phyloP scores from a whole-genome alignment of 2,888 invertebrate genomes.

The Syrista parreyssii region DNA sequence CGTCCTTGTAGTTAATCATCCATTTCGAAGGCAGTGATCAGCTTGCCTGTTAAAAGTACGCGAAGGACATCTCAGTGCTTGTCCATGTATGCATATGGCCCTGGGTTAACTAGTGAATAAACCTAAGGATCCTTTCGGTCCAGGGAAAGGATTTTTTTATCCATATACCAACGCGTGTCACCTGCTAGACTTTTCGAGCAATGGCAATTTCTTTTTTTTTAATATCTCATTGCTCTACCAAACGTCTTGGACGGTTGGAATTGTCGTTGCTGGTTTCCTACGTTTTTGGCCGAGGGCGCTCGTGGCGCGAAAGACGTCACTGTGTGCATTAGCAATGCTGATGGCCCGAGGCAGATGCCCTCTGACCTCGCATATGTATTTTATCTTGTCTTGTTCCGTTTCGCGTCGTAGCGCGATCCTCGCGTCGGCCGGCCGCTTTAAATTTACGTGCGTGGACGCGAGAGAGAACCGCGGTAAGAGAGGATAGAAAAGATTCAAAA shows the following conservation, averaged over 20 bases:
- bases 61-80: background rate
- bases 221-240: background rate
- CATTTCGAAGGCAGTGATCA: background rate
- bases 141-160: background rate
- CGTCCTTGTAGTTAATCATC: background rate
- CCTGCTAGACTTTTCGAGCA: background rate
- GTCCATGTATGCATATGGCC: background rate
- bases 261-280: background rate
- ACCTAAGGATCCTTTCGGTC: background rate
- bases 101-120: background rate
- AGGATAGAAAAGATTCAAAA: background rate
- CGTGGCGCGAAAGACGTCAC: conserved; percentile 34
- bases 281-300: background rate
- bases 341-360: conserved; percentile 48
- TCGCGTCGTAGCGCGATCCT: background rate
- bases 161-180: background rate
- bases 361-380: conserved; percentile 47
- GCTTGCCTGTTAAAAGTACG: background rate
- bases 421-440: background rate
- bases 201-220: background rate
- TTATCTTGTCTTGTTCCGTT: conserved; percentile 29
- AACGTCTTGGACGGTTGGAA: background rate
- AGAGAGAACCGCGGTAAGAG: background rate
- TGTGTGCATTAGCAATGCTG: conserved; percentile 55
- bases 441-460: background rate